Evolutionary conservation across 2,113 vertebrate species (phyloP), one percentile per base, ranked within the genome.

Genomic region (rat (Rattus norvegicus)): DNA sequence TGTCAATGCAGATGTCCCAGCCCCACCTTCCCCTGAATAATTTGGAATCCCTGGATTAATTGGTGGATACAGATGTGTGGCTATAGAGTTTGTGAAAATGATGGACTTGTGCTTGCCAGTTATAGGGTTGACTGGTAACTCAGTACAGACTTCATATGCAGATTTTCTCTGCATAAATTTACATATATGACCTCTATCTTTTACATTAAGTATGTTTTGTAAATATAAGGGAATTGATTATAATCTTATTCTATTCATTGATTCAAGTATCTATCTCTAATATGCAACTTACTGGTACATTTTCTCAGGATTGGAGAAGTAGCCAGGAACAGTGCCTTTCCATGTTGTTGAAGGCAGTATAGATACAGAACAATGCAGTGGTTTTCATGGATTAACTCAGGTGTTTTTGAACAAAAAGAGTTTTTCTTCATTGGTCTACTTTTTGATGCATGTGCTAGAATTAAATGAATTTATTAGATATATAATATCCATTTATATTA

Each of bases 401-500:
- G 16, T 95, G 13, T 26, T 95, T 97, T 91, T n/a, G 56, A 90
- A 70, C 28, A 80, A 70, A 90, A 79, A 33, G 2, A 12, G 67
- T 92, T 88, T 94, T 92, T 88, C 90, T 92, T 19, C 0, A 75
- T 49, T 88, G 24, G 19, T 92, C 33, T 92, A 17, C 24, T 70
- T 95, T 96, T 95, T 95, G 61, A 75, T 52, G 85, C 61, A 39
- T 72, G 0, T 94, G 30, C 30, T 91, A 56, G 47, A 59, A 14
- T 91, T 80, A 91, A 92, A 69, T 89, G 28, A 69, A 85, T 95
- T 95, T 92, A 61, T 95, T 96, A 54, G 33, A 20, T 79, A 52
- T 79, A 36, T 11, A 19, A 83, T 26, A 36, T 13, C 7, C 54
- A 16, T 39, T n/a, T 83, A 39, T 39, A 12, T 83, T 39, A 26